A percentile compares a stretch with the other conserved stretches of the same genome.
Conservation (phyloP, 2,113 vertebrate genomes). For the Myiopsitta monachus region DNA sequence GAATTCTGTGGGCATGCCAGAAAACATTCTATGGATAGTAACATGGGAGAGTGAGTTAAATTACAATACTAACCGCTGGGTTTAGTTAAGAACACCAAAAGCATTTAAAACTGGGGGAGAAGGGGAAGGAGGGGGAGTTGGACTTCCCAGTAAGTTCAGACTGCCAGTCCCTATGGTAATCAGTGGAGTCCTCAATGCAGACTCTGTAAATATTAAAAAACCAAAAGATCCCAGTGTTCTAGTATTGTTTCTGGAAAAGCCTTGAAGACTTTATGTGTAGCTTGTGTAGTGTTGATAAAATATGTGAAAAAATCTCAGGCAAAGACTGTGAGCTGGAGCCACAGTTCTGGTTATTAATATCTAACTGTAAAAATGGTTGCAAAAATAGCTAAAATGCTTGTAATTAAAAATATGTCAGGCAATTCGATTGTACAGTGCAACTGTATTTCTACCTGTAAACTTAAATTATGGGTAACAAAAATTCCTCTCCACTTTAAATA, state of each 20-base stretch:
- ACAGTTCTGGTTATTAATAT: neutral
- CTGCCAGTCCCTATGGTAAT: constrained; percentile 21
- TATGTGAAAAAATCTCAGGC: constrained; percentile 23
- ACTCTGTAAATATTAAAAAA: constrained; percentile 32
- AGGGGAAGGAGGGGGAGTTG: neutral
- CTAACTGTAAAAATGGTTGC: neutral
- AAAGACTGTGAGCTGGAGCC: neutral
- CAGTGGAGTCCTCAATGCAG: neutral
- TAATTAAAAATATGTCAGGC: neutral
- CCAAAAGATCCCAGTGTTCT: neutral
- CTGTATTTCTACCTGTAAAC: neutral
- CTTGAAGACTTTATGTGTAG: neutral
- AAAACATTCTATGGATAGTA: neutral
- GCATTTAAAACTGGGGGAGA: constrained; percentile 13
- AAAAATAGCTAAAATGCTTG: constrained; percentile 10
- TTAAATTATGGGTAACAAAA: neutral
- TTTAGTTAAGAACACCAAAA: constrained; percentile 31
- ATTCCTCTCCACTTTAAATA: fast-evolving
- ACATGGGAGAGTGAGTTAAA: constrained; percentile 28
- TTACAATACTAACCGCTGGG: constrained; percentile 16
- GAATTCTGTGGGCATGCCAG: neutral
- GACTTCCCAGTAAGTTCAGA: constrained; percentile 21
- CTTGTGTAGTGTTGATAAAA: neutral
- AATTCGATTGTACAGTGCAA: neutral
- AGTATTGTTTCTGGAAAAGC: neutral